Conservation (phyloP, 2,888 invertebrate species). For the Apodemia hepburni region DNA sequence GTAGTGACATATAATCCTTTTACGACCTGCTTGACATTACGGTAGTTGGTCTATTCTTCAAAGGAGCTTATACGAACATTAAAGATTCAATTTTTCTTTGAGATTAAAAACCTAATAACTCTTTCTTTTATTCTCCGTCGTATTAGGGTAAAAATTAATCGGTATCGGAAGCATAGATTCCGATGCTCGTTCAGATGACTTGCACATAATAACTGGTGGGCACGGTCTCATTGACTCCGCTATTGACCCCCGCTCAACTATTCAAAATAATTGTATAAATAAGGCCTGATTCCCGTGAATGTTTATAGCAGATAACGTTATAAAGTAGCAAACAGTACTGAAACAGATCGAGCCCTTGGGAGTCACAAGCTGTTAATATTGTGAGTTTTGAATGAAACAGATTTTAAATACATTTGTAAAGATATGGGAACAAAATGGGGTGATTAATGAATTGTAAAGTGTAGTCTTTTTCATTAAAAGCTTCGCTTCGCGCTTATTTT, state of each 20-base stretch:
- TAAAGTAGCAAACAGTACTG: constrained; percentile 46
- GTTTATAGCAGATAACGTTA: constrained; percentile 48
- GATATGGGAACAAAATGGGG: no score
- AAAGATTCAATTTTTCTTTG: no score
- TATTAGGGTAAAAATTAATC: constrained; percentile 41
- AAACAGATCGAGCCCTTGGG: constrained; percentile 59
- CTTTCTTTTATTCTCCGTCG: neutral
- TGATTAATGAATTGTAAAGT: neutral
- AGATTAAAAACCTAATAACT: no score
- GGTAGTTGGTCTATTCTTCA: no score
- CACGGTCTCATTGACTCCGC: constrained; percentile 75
- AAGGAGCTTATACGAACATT: no score
- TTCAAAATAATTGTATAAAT: constrained; percentile 67
- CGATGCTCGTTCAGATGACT: constrained; percentile 69
- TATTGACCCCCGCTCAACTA: constrained; percentile 63
- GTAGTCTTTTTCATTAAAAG: no score
- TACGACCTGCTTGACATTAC: no score
- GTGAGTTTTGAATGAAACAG: neutral
- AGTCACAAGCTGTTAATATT: constrained; percentile 14
- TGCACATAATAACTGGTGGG: constrained; percentile 69
- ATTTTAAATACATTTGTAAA: constrained; percentile 4
- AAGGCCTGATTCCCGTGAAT: constrained; percentile 64
- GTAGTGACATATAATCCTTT: no score
- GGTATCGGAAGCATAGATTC: constrained; percentile 72
- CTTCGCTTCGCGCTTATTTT: no score